phyloP scores from a whole-genome alignment of 2,888 invertebrate genomes.

The Arge pagana region DNA sequence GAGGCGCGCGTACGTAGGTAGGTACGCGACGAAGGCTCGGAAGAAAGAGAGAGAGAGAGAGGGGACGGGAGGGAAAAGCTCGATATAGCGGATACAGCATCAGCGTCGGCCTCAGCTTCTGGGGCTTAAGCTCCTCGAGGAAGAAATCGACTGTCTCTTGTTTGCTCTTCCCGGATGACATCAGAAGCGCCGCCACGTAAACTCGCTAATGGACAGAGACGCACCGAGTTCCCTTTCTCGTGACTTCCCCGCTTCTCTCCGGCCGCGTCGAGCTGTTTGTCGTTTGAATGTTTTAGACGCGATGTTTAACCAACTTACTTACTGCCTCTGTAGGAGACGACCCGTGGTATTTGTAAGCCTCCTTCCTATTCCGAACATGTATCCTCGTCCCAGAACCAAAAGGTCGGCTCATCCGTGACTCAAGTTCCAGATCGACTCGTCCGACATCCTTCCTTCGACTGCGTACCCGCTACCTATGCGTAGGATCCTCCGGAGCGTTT shows the following conservation, averaged over 20 bases:
- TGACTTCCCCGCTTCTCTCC: constrained; percentile 26
- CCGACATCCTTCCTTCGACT: too few relatives aligned
- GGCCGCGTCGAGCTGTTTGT: constrained; percentile 51
- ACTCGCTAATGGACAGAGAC: constrained; percentile 55
- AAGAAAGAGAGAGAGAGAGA: constrained; percentile 11
- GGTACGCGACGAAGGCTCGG: too few relatives aligned
- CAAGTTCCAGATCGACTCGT: too few relatives aligned
- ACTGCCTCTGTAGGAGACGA: constrained; percentile 52
- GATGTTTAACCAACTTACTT: constrained; percentile 54
- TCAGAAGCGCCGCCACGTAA: constrained; percentile 57
- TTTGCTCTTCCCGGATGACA: constrained; percentile 40
- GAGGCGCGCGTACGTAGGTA: not conserved
- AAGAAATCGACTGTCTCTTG: constrained; percentile 42
- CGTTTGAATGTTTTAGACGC: constrained; percentile 56
- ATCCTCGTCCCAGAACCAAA: constrained; percentile 10
- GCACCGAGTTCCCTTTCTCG: constrained; percentile 29
- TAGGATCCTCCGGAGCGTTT: too few relatives aligned
- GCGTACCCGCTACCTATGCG: too few relatives aligned
- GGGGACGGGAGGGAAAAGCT: constrained; percentile 3
- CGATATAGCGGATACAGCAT: not conserved
- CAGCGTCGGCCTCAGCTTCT: constrained; percentile 14
- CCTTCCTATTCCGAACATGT: constrained; percentile 21
- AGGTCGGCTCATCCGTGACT: too few relatives aligned
- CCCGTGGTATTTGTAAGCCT: constrained; percentile 41
- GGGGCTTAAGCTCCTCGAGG: constrained; percentile 10